These are phyloP conservation scores for Cyclophora albipunctata DNA, from an alignment of 2,888 invertebrate genomes.

Conservation along the genomic window DNA sequence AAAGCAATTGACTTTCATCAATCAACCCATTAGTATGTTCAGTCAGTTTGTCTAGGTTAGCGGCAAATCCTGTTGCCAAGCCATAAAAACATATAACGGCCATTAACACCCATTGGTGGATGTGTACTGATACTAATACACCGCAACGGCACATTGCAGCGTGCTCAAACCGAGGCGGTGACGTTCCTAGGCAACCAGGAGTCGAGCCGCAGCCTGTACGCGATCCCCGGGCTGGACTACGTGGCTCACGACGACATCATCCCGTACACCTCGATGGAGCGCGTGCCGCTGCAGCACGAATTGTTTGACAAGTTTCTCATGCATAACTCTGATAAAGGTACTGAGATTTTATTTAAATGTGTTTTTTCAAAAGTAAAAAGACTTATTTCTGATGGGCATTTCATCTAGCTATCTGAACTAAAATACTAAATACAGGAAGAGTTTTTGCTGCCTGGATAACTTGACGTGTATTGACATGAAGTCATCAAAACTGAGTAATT, in stretches of 20 bases:
- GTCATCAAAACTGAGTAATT: too few relatives aligned
- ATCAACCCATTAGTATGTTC: too few relatives aligned
- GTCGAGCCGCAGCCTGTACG: slow-evolving; percentile 94
- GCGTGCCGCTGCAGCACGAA: slow-evolving; percentile 94
- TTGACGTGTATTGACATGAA: too few relatives aligned
- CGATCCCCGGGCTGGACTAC: slow-evolving; percentile 97
- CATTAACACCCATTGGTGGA: too few relatives aligned
- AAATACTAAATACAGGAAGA: too few relatives aligned
- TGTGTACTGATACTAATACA: too few relatives aligned
- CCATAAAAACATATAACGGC: too few relatives aligned
- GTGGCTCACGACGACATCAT: slow-evolving; percentile 98
- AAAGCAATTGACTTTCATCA: too few relatives aligned
- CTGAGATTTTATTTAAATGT: not conserved
- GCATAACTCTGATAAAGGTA: slow-evolving; percentile 85
- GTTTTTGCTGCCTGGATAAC: too few relatives aligned
- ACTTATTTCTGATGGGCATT: not conserved
- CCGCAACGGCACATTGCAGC: slow-evolving; percentile 63
- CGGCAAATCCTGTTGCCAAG: too few relatives aligned
- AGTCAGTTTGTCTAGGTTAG: too few relatives aligned
- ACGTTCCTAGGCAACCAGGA: slow-evolving; percentile 98
- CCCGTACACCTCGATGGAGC: slow-evolving; percentile 92
- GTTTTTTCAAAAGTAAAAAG: too few relatives aligned
- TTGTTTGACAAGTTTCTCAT: slow-evolving; percentile 96
- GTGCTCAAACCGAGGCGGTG: slow-evolving; percentile 98
- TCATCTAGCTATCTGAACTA: not conserved